A percentile compares a stretch with the other conserved stretches of the same genome.
Evolutionary conservation across 2,113 vertebrate species (phyloP).

Genomic region (Gorsachius goisagi): DNA sequence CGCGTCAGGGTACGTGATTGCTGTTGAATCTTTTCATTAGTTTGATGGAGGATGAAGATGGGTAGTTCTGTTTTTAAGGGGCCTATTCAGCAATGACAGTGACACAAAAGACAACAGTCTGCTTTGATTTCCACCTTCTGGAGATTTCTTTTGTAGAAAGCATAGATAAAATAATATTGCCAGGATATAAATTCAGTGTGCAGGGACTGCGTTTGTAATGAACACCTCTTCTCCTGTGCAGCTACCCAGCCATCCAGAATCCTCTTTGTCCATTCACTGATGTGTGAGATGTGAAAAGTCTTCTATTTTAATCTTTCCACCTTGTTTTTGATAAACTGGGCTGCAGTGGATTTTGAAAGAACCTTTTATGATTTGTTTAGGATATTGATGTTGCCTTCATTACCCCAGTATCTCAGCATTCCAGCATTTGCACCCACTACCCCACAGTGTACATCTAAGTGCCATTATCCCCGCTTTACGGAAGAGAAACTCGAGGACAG

Average conservation of each 20-base stretch:
- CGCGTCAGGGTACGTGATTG: background rate
- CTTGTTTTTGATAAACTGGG: background rate
- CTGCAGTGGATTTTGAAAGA: background rate
- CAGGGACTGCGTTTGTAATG: background rate
- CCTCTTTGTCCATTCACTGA: background rate
- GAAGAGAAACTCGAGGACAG: background rate
- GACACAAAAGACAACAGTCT: background rate
- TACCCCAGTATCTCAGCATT: background rate
- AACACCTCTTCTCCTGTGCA: background rate
- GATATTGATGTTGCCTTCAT: background rate
- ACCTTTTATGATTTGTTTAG: background rate
- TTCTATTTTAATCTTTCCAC: background rate
- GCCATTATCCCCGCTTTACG: background rate
- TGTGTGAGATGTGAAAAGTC: background rate
- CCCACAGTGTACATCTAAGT: background rate
- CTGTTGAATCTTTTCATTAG: background rate
- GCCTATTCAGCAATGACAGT: background rate
- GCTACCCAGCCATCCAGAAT: background rate
- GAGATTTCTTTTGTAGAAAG: background rate
- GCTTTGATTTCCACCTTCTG: background rate
- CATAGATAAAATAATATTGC: background rate
- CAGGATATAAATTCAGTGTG: background rate
- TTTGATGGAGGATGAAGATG: background rate
- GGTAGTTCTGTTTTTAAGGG: background rate
- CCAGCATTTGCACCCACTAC: background rate